Base-by-base conservation (phyloP, 2,797 vertebrate genomes). In the Australoheros facetus region DNA sequence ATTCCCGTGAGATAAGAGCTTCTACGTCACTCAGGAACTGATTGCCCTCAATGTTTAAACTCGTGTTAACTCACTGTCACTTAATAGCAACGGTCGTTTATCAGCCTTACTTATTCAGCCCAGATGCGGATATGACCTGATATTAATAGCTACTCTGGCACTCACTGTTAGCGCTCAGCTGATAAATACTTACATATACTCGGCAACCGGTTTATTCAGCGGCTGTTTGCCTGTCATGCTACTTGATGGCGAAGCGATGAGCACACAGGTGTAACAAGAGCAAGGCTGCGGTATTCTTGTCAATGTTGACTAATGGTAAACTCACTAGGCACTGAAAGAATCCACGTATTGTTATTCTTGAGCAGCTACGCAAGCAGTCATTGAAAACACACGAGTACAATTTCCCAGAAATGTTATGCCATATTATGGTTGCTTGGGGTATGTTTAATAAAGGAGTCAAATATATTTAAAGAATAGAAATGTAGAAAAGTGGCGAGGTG, bases 271-370 rank as follows among this genome's bases (percentile, higher is more conserved):
- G 83, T 77, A 53, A 64, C 55, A 2, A 60, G 57, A 79, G 79
- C 85, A 88, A 91, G 83, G 79, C 64, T 9, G 4, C 51, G 4
- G 64, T 59, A 71, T 86, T 54, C 48, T 34, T 73, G 83, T 92
- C 86, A 93, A 87, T 92, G 91, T 93, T 93, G 85, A 77, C 87
- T 73, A 56, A 89, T 75, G 87, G 58, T 56, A 69, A 88, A 90
- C 72, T 88, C 73, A 39, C 70, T 17, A 56, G 73, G 82, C 75
- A 83, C 75, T 86, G 83, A 78, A 86, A 90, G 60, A 80, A 90
- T 91, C 60, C 59, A 54, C 28, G 39, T 34, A 4, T 2, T 39
- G 53, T 7, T 78, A 17, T 17, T 72, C 19, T n/a, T 7, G 16
- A 30, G 55, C 30, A 32, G 23, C 23, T 32, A 17, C 0, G 1